A percentile compares a stretch with the other conserved stretches of the same genome.
Conservation (phyloP, 1,140 invertebrate species). For the Hestina assimilis region DNA sequence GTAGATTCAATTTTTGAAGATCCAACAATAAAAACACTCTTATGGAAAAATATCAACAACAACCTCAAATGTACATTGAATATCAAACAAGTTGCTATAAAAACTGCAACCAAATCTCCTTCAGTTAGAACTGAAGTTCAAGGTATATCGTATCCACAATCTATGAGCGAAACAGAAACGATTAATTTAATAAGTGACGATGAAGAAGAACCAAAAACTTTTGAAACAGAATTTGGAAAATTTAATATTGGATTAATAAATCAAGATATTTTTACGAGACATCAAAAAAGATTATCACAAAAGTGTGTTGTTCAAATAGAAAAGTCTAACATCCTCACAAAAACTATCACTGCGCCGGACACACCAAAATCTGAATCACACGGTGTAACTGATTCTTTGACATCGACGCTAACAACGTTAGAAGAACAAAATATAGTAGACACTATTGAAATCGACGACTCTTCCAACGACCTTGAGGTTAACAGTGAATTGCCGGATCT, state of each 20-base stretch:
- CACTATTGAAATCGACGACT: slow-evolving; percentile 42
- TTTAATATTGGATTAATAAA: slow-evolving; percentile 34
- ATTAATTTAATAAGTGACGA: slow-evolving; percentile 66
- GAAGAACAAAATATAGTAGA: slow-evolving; percentile 16
- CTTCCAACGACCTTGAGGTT: slow-evolving; percentile 28
- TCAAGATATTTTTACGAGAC: slow-evolving; percentile 34
- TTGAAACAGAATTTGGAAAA: slow-evolving; percentile 54
- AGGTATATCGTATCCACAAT: slow-evolving; percentile 15
- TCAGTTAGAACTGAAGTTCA: slow-evolving; percentile 18
- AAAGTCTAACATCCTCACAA: slow-evolving; percentile 11
- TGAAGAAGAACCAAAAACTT: slow-evolving; percentile 41
- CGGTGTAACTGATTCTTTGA: not conserved
- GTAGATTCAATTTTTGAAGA: slow-evolving; percentile 50
- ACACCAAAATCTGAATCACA: not conserved
- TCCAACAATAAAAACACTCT: slow-evolving; percentile 39
- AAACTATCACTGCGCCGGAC: not conserved
- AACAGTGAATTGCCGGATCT: not conserved
- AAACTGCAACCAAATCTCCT: slow-evolving; percentile 9
- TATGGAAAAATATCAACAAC: slow-evolving; percentile 39
- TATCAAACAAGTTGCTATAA: slow-evolving; percentile 43
- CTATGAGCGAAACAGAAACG: slow-evolving; percentile 36
- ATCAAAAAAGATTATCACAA: slow-evolving; percentile 49
- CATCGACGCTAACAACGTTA: not conserved
- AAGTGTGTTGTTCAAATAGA: slow-evolving; percentile 42
- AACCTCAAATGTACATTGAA: slow-evolving; percentile 52